Conservation (phyloP, 2,888 invertebrate genomes). For the Pelosia muscerda region DNA sequence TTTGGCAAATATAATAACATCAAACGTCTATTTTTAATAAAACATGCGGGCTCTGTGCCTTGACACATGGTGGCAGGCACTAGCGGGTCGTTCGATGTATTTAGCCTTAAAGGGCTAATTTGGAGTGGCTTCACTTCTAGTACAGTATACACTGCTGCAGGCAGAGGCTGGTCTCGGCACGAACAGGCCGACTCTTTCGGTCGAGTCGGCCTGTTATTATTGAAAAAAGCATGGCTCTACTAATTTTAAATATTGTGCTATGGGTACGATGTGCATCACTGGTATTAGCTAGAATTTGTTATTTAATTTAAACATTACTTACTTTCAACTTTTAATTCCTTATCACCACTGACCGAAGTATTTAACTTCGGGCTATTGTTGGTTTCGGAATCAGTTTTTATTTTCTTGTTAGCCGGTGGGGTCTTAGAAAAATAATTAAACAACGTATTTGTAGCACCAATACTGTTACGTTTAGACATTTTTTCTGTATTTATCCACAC, state of each 20-base stretch:
- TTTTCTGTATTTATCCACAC: constrained; percentile 15
- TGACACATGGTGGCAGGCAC: too few species aligned
- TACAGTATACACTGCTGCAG: too few species aligned
- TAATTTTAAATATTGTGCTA: neutral
- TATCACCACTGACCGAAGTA: constrained; percentile 51
- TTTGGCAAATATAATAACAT: too few species aligned
- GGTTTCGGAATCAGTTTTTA: constrained; percentile 60
- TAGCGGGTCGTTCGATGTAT: too few species aligned
- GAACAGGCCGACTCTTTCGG: too few species aligned
- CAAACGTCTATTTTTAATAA: too few species aligned
- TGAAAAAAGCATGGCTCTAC: neutral
- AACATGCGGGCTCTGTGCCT: too few species aligned
- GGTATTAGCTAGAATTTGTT: neutral
- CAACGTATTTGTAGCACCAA: constrained; percentile 86
- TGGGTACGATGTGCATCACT: neutral
- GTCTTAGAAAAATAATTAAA: constrained; percentile 90
- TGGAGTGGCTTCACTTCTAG: too few species aligned
- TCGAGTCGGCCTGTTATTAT: neutral
- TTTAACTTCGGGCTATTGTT: constrained; percentile 53
- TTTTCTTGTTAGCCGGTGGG: constrained; percentile 80
- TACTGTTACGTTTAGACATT: constrained; percentile 81
- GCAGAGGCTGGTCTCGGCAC: neutral
- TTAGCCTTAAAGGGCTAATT: too few species aligned
- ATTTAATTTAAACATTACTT: constrained; percentile 47
- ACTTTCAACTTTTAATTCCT: constrained; percentile 67